Percentiles rank a stretch among this genome's conserved stretches.
phyloP scores from a whole-genome alignment of 92 coral and sea anemone genomes.

The Meandrina meandrites region DNA sequence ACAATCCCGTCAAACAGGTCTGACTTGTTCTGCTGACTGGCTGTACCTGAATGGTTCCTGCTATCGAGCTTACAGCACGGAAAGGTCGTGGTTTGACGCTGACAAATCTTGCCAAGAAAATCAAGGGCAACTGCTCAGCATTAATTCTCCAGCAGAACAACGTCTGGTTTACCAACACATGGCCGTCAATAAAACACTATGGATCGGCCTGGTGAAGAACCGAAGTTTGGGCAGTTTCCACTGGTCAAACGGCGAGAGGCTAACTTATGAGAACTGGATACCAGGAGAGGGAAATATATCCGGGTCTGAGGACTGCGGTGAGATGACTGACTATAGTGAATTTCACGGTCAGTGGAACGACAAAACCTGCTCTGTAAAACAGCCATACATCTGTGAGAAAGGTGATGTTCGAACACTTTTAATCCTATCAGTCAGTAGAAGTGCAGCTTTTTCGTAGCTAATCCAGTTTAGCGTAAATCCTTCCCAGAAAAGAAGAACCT shows the following conservation, averaged over 20 bases:
- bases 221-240: constrained; percentile 28
- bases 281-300: neutral
- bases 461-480: neutral
- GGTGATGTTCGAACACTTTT: constrained; percentile 13
- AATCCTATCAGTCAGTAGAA: neutral
- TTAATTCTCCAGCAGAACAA: constrained; percentile 46
- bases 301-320: constrained; percentile 50
- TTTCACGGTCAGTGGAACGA: constrained; percentile 70
- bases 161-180: constrained; percentile 37
- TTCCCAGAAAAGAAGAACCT: no score
- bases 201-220: constrained; percentile 64
- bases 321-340: constrained; percentile 58
- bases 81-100: constrained; percentile 48
- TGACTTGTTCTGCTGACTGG: constrained; percentile 26
- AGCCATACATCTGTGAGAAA: constrained; percentile 62
- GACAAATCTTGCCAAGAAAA: constrained; percentile 40
- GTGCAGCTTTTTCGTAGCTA: neutral
- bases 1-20: constrained; percentile 15
- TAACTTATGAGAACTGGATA: constrained; percentile 59
- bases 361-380: constrained; percentile 25
- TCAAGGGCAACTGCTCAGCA: constrained; percentile 46
- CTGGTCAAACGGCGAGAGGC: constrained; percentile 55
- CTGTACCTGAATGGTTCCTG: constrained; percentile 44
- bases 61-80: constrained; percentile 36
- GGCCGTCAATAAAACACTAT: constrained; percentile 41